Evolutionary conservation across 2,113 vertebrate genomes (phyloP), one percentile per base, ranked within the genome.

Genomic region (Thalassarche chlororhynchos): DNA sequence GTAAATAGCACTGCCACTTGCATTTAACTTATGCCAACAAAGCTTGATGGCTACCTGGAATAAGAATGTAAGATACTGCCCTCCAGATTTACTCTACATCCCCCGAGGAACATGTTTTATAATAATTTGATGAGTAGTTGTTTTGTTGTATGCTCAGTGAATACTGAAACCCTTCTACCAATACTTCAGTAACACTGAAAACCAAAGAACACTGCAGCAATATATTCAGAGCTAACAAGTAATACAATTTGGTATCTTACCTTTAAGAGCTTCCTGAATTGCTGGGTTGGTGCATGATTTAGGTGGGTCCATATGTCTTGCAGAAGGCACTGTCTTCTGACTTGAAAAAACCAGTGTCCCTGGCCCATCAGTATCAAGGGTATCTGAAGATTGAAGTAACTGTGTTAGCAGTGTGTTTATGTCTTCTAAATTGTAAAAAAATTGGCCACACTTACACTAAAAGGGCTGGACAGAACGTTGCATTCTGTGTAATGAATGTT

Each of bases 301-400:
- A 98, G 58, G 66, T 34, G 36, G 38, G 32, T 12, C 97, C 96
- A 84, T 44, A 84, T 75, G 44, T 98, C 97, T 72, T 95, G 29
- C 49, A 97, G 66, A 90, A 97, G 75, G 52, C 8, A 24, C 44
- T 96, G 9, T 79, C 94, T 95, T 68, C 75, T 89, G 51, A 97
- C 16, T 0, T 0, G 8, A 29, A 98, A 90, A 38, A 0, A 0
- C 83, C 82, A 94, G 4, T 0, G 0, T 6, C 3, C 0, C 1
- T 0, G 0, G 4, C 1, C 1, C 3, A 0, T 0, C 1, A 0
- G 0, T 2, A 0, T 0, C 12, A 2, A 0, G 12, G 0, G 0
- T 9, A 1, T 0, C 92, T 83, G 61, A 81, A 77, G 58, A 89
- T 75, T 29, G 52, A 96, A 65, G 34, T 15, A 78, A 47, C n/a